Conservation (phyloP, 2,888 invertebrate species). For the Phalera bucephala region DNA sequence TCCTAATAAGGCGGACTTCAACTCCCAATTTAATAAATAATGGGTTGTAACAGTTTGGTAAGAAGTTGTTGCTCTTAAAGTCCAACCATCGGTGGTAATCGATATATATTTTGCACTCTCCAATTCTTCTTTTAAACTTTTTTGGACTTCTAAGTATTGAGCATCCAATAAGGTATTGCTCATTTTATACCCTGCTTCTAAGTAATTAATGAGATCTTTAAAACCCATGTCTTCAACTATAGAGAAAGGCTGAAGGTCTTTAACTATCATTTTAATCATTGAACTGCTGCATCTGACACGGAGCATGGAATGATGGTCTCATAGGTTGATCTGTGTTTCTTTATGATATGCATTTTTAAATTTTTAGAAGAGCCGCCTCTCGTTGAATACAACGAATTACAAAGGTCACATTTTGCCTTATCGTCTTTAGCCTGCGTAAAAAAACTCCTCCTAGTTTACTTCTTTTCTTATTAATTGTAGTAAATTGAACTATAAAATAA, state of each 20-base stretch:
- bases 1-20: conserved; percentile 20
- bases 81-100: conserved; percentile 23
- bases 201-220: conserved; percentile 23
- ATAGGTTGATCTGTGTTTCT: conserved; percentile 22
- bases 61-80: conserved; percentile 26
- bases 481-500: too few species aligned
- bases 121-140: conserved; percentile 21
- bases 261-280: conserved; percentile 24
- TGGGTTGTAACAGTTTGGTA: conserved; percentile 25
- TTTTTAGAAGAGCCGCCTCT: conserved; percentile 24
- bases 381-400: too few species aligned
- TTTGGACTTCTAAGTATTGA: conserved; percentile 14
- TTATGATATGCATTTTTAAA: conserved; percentile 23
- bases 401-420: too few species aligned
- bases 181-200: conserved; percentile 29
- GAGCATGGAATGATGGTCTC: conserved; percentile 21
- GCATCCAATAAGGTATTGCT: conserved; percentile 24
- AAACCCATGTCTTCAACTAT: conserved; percentile 26
- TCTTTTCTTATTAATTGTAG: too few species aligned
- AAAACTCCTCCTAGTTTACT: too few species aligned
- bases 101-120: conserved; percentile 22
- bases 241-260: conserved; percentile 27
- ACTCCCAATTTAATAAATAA: conserved; percentile 26
- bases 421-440: too few species aligned
- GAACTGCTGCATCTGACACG: conserved; percentile 18